A percentile compares a stretch with the other conserved stretches of the same genome.
phyloP scores from a whole-genome alignment of 1,140 invertebrate genomes.

The Oryzaephilus surinamensis region DNA sequence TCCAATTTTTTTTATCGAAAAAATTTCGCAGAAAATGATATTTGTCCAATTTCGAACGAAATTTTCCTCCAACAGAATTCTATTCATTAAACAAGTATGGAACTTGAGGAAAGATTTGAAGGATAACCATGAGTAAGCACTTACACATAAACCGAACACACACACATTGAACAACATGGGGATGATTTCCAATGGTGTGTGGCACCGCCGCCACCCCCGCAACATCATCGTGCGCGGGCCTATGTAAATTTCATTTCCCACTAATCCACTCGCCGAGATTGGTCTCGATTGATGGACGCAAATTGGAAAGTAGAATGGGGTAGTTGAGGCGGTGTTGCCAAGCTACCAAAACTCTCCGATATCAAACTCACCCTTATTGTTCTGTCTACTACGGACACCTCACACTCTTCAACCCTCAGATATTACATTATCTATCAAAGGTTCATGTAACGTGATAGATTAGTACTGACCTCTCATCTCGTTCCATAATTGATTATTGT shows the following conservation, averaged over 20 bases:
- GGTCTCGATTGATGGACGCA: constrained; percentile 52
- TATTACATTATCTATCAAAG: constrained; percentile 21
- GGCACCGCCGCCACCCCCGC: neutral
- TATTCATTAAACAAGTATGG: too few relatives aligned
- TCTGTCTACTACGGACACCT: constrained; percentile 8
- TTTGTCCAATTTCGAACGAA: too few relatives aligned
- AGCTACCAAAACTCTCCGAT: constrained; percentile 3
- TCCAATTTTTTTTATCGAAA: too few relatives aligned
- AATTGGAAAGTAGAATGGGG: constrained; percentile 44
- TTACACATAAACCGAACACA: too few relatives aligned
- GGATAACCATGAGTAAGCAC: too few relatives aligned
- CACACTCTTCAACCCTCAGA: neutral
- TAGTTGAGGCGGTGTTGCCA: constrained; percentile 13
- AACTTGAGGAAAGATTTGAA: too few relatives aligned
- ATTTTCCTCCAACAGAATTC: too few relatives aligned
- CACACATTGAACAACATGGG: too few relatives aligned
- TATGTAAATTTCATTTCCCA: constrained; percentile 53
- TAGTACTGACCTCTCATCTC: constrained; percentile 10
- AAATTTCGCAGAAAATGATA: too few relatives aligned
- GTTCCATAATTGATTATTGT: constrained; percentile 7
- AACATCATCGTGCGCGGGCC: constrained; percentile 23
- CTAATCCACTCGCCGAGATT: constrained; percentile 51
- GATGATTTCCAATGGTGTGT: neutral
- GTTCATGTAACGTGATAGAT: constrained; percentile 20
- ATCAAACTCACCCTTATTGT: neutral